Evolutionary conservation across 2,797 vertebrate genomes (phyloP).

Genomic region (Poeciliopsis turneri): DNA sequence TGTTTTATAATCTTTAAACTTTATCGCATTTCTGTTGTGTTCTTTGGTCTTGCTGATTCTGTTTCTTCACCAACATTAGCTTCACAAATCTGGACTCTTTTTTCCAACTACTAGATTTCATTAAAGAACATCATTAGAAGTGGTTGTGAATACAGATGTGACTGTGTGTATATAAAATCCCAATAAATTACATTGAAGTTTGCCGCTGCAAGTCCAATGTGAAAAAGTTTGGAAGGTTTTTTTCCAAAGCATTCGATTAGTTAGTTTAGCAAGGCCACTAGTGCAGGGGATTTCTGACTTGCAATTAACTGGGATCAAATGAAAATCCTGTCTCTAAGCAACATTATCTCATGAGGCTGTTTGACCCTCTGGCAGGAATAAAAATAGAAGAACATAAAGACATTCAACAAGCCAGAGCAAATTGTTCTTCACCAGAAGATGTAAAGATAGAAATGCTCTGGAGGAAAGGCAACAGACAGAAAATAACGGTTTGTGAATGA

Average conservation of each 20-base stretch:
- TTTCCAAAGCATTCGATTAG: neutral
- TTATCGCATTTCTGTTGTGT: neutral
- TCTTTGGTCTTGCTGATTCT: neutral
- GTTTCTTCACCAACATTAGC: neutral
- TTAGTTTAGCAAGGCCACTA: slow-evolving; percentile 6
- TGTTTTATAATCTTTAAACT: neutral
- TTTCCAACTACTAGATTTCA: neutral
- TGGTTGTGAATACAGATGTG: neutral
- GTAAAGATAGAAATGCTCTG: slow-evolving; percentile 38
- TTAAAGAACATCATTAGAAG: neutral
- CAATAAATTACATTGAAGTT: neutral
- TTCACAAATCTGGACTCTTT: neutral
- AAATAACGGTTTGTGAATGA: slow-evolving; percentile 41
- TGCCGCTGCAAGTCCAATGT: neutral
- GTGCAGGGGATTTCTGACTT: slow-evolving; percentile 23
- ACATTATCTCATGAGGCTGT: slow-evolving; percentile 28
- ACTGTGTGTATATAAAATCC: neutral
- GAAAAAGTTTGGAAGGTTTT: neutral
- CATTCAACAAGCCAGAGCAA: slow-evolving; percentile 2
- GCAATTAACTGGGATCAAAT: slow-evolving; percentile 30
- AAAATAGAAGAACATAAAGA: slow-evolving; percentile 34
- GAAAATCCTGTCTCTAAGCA: slow-evolving; percentile 36
- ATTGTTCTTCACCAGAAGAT: slow-evolving; percentile 28
- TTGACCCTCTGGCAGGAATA: slow-evolving; percentile 14
- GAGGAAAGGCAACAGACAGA: slow-evolving; percentile 1